Evolutionary conservation across 2,113 vertebrate species (phyloP), one percentile per base, ranked within the genome.

Genomic region (Camelus bactrianus): DNA sequence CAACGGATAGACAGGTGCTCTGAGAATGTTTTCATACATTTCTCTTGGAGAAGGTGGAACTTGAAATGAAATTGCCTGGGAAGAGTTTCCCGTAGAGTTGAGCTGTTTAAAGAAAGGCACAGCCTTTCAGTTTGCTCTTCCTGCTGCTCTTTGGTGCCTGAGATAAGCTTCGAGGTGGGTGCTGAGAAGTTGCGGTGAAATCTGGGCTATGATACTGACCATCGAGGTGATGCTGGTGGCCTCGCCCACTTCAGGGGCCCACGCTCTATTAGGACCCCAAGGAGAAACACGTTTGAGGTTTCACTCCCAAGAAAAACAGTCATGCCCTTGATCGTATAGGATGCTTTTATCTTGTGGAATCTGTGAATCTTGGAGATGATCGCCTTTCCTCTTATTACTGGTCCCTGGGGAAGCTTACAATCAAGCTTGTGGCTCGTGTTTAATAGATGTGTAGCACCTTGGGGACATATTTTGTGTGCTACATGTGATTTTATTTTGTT

Each of bases 1-100:
- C n/a, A 38, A 76, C 2, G 42, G 54, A 85, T 5, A 48, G 89
- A 62, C 83, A 95, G 81, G 62, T 87, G 58, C 77, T 82, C 77
- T 24, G 35, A 87, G 82, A 97, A 79, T 54, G 56, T 87, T 95
- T 89, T 82, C n/a, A 28, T 64, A 56, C 16, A n/a, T 90, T 58
- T 82, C 69, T 89, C 6, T 70, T 60, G 52, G 35, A 58, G 69
- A 75, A 50, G 73, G 46, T n/a, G 20, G 79, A 79, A 58, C n/a
- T 17, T 26, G 67, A 28, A 56, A 32, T 35, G 76, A 38, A 42
- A 28, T 76, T 26, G 19, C 65, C 22, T 9, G n/a, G 81, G 52
- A 67, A 52, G 60, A 26, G 42, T 56, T 64, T 38, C 65, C 8
- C 1, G 11, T 42, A 14, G 16, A 24, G 42, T 10, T n/a, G 30